Conservation (phyloP, 1,140 invertebrate genomes). For the Brevipalpus yothersi region DNA sequence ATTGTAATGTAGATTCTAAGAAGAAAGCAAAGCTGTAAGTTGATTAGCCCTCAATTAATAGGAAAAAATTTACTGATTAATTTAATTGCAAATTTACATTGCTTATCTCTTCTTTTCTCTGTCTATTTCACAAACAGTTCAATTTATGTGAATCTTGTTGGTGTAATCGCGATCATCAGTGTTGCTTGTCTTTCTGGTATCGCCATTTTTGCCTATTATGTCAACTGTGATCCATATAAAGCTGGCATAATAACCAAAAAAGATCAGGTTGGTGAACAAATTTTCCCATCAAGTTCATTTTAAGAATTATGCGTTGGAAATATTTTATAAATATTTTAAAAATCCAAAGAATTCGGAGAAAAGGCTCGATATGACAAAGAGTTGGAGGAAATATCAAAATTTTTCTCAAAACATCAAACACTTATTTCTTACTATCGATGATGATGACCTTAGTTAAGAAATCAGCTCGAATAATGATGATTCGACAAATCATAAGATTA, state of each 20-base stretch:
- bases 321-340: too few relatives aligned
- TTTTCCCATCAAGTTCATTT: too few relatives aligned
- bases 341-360: too few relatives aligned
- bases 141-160: conserved; percentile 11
- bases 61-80: neutral
- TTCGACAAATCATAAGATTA: too few relatives aligned
- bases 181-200: conserved; percentile 33
- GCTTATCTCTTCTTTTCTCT: neutral
- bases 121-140: conserved; percentile 4
- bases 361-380: too few relatives aligned
- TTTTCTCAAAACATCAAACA: too few relatives aligned
- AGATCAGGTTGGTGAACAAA: conserved; percentile 21
- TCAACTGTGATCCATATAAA: conserved; percentile 41
- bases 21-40: conserved; percentile 13
- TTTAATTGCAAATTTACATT: neutral
- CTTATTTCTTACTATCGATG: too few relatives aligned
- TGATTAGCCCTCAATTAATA: neutral
- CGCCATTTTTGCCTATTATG: conserved; percentile 45
- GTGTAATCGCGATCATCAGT: conserved; percentile 11
- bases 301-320: too few relatives aligned
- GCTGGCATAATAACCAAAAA: conserved; percentile 23
- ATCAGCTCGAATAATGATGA: too few relatives aligned
- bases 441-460: too few relatives aligned
- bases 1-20: conserved; percentile 16
- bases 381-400: too few relatives aligned